Base-by-base conservation (phyloP, 2,797 vertebrate species). In the Erpetoichthys calabaricus region DNA sequence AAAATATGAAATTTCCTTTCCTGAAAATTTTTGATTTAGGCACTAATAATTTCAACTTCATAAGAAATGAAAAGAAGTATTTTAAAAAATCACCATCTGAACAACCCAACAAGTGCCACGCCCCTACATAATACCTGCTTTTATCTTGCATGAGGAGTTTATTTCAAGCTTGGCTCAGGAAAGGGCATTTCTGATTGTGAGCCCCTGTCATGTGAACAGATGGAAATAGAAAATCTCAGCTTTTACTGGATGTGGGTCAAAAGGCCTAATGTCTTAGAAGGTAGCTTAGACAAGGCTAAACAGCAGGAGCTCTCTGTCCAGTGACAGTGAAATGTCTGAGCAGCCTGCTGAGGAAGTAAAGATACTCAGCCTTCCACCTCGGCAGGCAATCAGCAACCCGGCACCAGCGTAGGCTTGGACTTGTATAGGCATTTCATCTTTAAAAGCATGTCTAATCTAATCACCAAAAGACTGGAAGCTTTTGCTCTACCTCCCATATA, bases 381-480 rank as follows among this genome's bases (percentile, higher is more conserved):
- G 56, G 74, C 65, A 57, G 77, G 72, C 75, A 75, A 75, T 72
- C 71, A 64, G 73, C 75, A 77, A 69, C 61, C 58, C 42, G 64
- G 78, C 79, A 80, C 73, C 71, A 66, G 71, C 67, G 70, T 71
- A 67, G 69, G 64, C 71, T 71, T 72, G 71, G 70, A 70, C 70
- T 67, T 67, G 73, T 75, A 73, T 73, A 75, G 75, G 77, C 76
- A 70, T 79, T 78, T 77, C 67, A 71, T 74, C 75, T 76, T 74
- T 73, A 72, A 78, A 77, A 84, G 80, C 86, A 78, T 85, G 75
- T 75, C 84, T 86, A 87, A 87, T 89, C 84, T 79, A 73, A 86
- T 86, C 80, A 80, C 66, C 1, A 55, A 68, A 70, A 78, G 74
- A 80, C 77, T 79, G 78, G 75, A 73, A 74, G 69, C 73, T 82